Evolutionary conservation across 2,888 invertebrate species (phyloP).

Genomic region (Ceratothoa steindachneri): DNA sequence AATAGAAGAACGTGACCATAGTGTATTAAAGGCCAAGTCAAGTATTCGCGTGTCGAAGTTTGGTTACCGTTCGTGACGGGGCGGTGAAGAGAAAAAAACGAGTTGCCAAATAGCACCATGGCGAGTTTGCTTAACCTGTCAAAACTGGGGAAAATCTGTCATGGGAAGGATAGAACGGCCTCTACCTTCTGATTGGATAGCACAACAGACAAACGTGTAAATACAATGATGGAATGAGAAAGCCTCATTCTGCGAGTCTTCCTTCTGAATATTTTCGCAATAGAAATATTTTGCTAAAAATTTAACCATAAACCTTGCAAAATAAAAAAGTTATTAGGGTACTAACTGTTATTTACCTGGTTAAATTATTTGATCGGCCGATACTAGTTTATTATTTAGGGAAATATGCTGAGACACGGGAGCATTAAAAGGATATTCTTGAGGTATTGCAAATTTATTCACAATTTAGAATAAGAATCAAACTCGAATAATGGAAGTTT

Average conservation of each 20-base stretch:
- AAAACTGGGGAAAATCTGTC: not conserved
- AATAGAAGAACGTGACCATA: constrained; percentile 3
- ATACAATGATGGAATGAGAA: not conserved
- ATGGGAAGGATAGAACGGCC: not conserved
- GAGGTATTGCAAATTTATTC: too few species aligned
- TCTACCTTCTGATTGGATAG: not conserved
- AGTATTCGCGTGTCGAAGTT: not conserved
- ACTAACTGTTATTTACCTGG: too few species aligned
- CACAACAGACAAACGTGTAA: not conserved
- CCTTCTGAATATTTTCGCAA: not conserved
- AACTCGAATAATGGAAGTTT: too few species aligned
- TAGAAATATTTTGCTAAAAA: too few species aligned
- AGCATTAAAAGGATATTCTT: too few species aligned
- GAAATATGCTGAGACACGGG: too few species aligned
- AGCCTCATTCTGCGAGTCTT: not conserved
- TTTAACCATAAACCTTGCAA: too few species aligned
- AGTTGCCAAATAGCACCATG: not conserved
- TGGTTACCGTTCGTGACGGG: constrained; percentile 7
- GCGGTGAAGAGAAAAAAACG: not conserved
- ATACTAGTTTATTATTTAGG: too few species aligned
- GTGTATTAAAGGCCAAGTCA: not conserved
- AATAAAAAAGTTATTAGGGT: too few species aligned
- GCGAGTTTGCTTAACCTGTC: constrained; percentile 8
- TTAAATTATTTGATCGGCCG: too few species aligned
- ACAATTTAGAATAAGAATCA: too few species aligned